phyloP scores from a whole-genome alignment of 2,797 vertebrate species.

The Sibirionetta formosa region DNA sequence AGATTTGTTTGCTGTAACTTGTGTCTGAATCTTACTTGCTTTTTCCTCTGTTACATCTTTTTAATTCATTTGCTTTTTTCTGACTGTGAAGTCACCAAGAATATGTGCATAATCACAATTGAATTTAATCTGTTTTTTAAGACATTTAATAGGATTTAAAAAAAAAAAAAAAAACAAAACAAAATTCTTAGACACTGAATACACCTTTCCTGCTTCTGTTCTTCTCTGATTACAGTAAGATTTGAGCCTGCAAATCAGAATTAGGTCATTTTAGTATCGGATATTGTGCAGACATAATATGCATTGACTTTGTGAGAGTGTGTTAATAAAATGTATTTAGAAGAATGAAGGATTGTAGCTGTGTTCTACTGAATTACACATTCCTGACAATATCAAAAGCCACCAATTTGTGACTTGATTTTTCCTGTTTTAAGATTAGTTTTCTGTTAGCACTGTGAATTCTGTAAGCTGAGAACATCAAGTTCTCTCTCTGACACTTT shows the following conservation, averaged over 20 bases:
- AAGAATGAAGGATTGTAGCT: background rate
- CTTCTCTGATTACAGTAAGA: background rate
- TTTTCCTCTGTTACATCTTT: background rate
- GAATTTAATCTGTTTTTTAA: background rate
- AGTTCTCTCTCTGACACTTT: slow-evolving; percentile 5
- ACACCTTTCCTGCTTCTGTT: background rate
- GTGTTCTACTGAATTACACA: background rate
- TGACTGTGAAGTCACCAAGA: background rate
- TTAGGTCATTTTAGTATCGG: background rate
- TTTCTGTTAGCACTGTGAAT: slow-evolving; percentile 19
- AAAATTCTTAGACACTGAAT: background rate
- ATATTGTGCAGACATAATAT: background rate
- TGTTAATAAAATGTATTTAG: background rate
- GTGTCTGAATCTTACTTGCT: background rate
- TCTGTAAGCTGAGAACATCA: slow-evolving; percentile 15
- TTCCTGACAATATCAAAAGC: background rate
- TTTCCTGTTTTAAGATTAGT: slow-evolving; percentile 11
- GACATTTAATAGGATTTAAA: background rate
- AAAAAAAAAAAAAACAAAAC: background rate
- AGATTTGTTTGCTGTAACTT: background rate
- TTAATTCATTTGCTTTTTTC: background rate
- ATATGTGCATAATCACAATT: background rate
- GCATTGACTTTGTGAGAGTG: background rate
- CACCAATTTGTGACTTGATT: background rate
- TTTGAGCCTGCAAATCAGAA: background rate